Base-by-base conservation (phyloP, 2,888 invertebrate genomes). In the Andrena trimmerana region DNA sequence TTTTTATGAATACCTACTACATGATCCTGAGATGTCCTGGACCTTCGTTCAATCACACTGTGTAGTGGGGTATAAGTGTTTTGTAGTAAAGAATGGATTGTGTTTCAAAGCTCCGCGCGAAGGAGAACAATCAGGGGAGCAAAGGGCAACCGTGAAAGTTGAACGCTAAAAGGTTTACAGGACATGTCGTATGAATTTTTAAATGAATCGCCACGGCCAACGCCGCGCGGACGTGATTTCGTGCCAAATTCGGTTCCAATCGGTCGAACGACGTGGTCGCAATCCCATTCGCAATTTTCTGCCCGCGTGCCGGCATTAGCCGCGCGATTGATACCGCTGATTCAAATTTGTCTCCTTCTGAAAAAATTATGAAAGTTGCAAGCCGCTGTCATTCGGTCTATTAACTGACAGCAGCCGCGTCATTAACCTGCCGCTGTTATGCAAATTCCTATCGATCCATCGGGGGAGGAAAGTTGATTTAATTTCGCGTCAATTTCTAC, bases 191-290 rank as follows among this genome's bases (percentile, higher is more conserved):
- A 63, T 84, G 74, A 88, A 89, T 85, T 87, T 89, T 89, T 86
- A 76, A 88, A 78, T 68, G 77, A 79, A 73, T 76, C 63, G 59
- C 62, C 66, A 76, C 78, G 20, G 27, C 24, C 24, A 24, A 27
- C 60, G 74, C 67, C 84, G 83, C 76, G 84, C 78, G 76, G 84
- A 87, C 85, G 87, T 81, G 89, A 89, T 89, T 88, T 86, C 83
- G 86, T 88, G 88, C 87, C 86, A 88, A 89, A 90, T 90, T 88
- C 88, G 84, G 74, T 86, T 83, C 81, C 87, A 87, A 87, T 87
- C 86, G 86, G 54, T 78, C 84, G 90, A 48, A 87, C 83, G 83
- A 81, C 81, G 81, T 63, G 86, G 75, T 74, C 42, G 72, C 85
- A 74, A 83, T 82, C 77, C 71, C 59, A 71, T 65, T 83, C 42